Percentiles rank a stretch among this genome's conserved stretches.
phyloP scores from a whole-genome alignment of 2,113 vertebrate species.

The Baryphthengus martii region DNA sequence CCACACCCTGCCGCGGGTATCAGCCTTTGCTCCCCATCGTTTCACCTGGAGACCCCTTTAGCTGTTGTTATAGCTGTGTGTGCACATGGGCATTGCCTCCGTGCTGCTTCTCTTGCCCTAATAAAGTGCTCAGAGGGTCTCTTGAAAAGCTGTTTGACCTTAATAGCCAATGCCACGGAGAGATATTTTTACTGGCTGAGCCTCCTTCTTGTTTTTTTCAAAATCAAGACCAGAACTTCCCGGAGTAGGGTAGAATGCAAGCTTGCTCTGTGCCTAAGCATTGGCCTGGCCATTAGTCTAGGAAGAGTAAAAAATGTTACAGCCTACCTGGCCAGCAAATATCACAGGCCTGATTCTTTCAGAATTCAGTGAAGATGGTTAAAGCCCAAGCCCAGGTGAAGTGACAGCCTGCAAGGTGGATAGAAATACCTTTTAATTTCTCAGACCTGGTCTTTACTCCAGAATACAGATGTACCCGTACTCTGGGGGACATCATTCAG shows the following conservation, averaged over 20 bases:
- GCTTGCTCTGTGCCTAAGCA: fast-evolving
- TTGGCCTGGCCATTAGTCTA: not conserved
- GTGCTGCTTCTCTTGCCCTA: not conserved
- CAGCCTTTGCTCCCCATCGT: fast-evolving
- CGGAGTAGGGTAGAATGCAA: not conserved
- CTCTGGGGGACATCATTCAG: not conserved
- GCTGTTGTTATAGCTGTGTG: not conserved
- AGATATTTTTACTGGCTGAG: not conserved
- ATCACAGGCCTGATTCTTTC: not conserved
- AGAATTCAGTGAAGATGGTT: not conserved
- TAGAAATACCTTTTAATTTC: not conserved
- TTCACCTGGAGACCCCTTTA: not conserved
- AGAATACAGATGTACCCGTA: not conserved
- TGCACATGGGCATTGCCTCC: not conserved
- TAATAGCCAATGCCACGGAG: not conserved
- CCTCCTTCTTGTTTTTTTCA: not conserved
- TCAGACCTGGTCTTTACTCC: not conserved
- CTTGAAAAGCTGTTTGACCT: not conserved
- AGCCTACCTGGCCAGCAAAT: not conserved
- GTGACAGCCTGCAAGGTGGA: not conserved
- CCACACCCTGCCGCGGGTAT: fast-evolving
- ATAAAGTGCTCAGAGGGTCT: not conserved
- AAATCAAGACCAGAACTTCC: not conserved
- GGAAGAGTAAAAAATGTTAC: not conserved
- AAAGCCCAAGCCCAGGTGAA: not conserved